Evolutionary conservation across 2,888 invertebrate genomes (phyloP).

Genomic region (Zygogramma bicolorata): DNA sequence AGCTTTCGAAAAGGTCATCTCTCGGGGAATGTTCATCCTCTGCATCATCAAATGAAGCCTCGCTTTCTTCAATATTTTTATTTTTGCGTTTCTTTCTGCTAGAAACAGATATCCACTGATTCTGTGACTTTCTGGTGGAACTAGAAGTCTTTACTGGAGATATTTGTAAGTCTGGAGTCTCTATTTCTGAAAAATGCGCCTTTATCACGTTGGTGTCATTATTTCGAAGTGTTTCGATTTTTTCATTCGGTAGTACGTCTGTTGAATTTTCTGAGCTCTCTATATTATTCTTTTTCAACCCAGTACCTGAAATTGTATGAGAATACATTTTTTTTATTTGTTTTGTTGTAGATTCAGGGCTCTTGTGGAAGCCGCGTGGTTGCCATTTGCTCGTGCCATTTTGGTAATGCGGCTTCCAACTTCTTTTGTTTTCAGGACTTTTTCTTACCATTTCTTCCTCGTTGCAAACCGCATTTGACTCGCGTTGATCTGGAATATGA

Average conservation of each 20-base stretch:
- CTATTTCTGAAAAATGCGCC: conserved; percentile 11
- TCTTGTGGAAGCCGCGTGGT: conserved; percentile 29
- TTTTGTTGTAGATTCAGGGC: conserved; percentile 19
- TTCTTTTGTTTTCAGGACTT: conserved; percentile 43
- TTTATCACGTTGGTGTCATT: not conserved
- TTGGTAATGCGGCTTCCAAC: conserved; percentile 44
- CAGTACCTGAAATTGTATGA: conserved; percentile 5
- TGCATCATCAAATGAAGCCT: conserved; percentile 29
- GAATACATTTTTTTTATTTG: conserved; percentile 18
- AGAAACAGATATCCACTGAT: conserved; percentile 65
- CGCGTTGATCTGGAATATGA: conserved; percentile 14
- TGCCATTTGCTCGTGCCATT: conserved; percentile 38
- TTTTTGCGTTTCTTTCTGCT: conserved; percentile 64
- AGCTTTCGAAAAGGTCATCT: conserved; percentile 55
- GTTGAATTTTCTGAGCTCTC: conserved; percentile 43
- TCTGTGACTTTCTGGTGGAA: conserved; percentile 35
- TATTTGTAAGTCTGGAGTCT: conserved; percentile 1
- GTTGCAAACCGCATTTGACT: not conserved
- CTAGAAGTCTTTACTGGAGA: conserved; percentile 6
- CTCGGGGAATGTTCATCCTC: conserved; percentile 36
- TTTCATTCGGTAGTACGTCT: conserved; percentile 6
- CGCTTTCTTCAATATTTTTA: conserved; percentile 53
- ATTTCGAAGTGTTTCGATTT: not conserved
- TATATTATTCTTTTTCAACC: conserved; percentile 31
- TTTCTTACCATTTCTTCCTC: conserved; percentile 23